Conservation (phyloP, 2,113 vertebrate genomes). For the Corapipo altera region DNA sequence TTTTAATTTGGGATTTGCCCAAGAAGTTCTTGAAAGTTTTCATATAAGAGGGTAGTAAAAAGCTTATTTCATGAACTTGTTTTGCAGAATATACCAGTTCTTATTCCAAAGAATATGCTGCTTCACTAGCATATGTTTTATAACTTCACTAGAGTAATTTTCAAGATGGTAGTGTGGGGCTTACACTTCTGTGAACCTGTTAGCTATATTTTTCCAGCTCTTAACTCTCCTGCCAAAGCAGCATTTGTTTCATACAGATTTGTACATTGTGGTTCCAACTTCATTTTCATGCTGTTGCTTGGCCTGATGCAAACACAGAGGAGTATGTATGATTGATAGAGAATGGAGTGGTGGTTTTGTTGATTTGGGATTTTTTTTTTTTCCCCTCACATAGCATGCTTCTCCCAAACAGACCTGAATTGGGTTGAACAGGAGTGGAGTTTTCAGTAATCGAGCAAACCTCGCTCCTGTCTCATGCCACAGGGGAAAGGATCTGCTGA, state of each 20-base stretch:
- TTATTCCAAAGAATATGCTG: neutral
- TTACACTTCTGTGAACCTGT: constrained; percentile 46
- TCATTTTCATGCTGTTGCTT: neutral
- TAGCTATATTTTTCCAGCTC: constrained; percentile 31
- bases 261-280: neutral
- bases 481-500: neutral
- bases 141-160: constrained; percentile 36
- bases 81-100: neutral
- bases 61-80: neutral
- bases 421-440: neutral
- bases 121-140: constrained; percentile 26
- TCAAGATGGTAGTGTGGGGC: neutral
- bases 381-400: neutral
- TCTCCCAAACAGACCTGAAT: neutral
- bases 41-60: neutral
- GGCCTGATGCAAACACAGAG: neutral
- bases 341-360: neutral
- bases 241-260: constrained; percentile 48
- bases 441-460: neutral
- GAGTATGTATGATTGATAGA: neutral
- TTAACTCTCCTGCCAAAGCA: constrained; percentile 25
- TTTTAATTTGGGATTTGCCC: neutral
- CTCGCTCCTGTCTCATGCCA: neutral
- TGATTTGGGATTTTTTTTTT: neutral
- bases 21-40: neutral